A percentile compares a stretch with the other conserved stretches of the same genome.
These are phyloP conservation scores for Sparidentex hasta DNA, from an alignment of 2,797 vertebrate species.

Conservation along the genomic window DNA sequence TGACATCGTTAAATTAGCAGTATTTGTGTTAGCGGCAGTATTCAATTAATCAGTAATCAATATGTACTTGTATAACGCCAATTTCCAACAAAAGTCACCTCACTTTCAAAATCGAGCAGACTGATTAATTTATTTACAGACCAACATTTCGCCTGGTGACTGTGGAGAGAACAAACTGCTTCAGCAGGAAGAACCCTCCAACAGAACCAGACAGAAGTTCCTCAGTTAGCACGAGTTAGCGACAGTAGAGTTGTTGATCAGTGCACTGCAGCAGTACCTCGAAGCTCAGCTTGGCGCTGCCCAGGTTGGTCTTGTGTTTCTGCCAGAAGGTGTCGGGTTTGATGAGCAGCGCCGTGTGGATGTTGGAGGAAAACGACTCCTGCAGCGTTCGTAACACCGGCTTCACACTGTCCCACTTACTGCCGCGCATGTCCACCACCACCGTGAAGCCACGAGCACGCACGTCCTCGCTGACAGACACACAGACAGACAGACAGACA, in stretches of 20 bases:
- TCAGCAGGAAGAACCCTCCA: no score
- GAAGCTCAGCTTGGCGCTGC: conserved; percentile 98
- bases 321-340: conserved; percentile 99
- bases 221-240: not conserved
- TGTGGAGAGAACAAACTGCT: no score
- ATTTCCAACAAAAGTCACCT: no score
- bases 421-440: conserved; percentile 98
- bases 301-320: conserved; percentile 99
- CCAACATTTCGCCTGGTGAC: no score
- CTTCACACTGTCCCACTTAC: conserved; percentile 99
- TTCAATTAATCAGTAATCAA: no score
- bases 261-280: conserved; percentile 84
- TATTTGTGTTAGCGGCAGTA: no score
- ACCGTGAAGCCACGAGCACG: conserved; percentile 97
- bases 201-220: not conserved
- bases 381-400: conserved; percentile 96
- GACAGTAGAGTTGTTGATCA: not conserved
- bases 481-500: not conserved
- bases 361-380: conserved; percentile 95
- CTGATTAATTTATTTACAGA: no score
- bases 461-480: conserved; percentile 91
- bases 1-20: no score
- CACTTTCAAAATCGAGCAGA: no score
- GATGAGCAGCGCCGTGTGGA: conserved; percentile 98
- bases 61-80: no score